phyloP scores from a whole-genome alignment of 2,113 vertebrate species.

The Mobula birostris region DNA sequence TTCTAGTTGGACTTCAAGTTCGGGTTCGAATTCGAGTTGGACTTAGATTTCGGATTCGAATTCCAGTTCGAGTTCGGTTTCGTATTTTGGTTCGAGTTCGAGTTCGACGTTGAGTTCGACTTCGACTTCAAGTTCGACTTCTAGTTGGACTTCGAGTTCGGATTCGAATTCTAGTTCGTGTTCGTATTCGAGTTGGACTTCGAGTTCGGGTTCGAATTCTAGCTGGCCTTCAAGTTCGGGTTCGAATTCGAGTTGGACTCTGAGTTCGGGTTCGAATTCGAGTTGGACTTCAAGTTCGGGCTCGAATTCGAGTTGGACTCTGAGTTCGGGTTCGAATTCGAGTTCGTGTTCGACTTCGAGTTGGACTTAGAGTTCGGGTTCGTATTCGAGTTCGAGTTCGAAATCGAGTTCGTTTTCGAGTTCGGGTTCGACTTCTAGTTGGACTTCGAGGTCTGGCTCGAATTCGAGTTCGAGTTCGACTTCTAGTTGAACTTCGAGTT shows the following conservation, averaged over 20 bases:
- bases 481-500: too few relatives aligned
- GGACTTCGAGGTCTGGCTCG: too few relatives aligned
- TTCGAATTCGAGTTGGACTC: constrained; percentile 36
- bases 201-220: constrained; percentile 40
- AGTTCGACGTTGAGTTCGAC: too few relatives aligned
- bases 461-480: too few relatives aligned
- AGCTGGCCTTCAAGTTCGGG: constrained; percentile 41
- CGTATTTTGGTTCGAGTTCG: constrained; percentile 39
- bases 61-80: constrained; percentile 37
- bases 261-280: constrained; percentile 37
- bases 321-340: constrained; percentile 40
- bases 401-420: too few relatives aligned
- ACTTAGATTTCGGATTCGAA: constrained; percentile 39
- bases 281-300: constrained; percentile 40
- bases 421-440: too few relatives aligned
- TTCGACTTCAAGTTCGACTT: too few relatives aligned
- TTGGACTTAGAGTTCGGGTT: too few relatives aligned
- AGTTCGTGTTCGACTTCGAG: constrained; percentile 37
- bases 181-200: constrained; percentile 40
- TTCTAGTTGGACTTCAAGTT: too few relatives aligned
- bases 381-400: not conserved
- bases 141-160: not conserved
- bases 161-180: constrained; percentile 37
- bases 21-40: constrained; percentile 34
- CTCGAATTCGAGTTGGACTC: constrained; percentile 28